Evolutionary conservation across 1,140 invertebrate genomes (phyloP), one percentile per base, ranked within the genome.

Genomic region (Drosophila tani): DNA sequence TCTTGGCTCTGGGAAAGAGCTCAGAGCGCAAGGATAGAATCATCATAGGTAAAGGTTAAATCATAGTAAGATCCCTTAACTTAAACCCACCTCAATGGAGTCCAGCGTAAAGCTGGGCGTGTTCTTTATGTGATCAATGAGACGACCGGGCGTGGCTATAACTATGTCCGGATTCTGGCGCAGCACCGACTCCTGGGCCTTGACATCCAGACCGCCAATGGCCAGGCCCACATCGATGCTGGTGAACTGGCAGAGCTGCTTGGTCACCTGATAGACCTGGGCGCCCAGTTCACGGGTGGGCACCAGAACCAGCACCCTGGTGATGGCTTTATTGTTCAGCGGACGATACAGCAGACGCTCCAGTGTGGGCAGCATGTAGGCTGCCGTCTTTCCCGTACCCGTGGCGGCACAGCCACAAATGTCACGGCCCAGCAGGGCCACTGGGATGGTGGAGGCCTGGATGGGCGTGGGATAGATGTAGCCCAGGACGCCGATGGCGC

Each of bases 321-420:
- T 98, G 9, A 96, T 93, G 12, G 95, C 94, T 43, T 94, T 93
- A 60, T 95, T 94, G 45, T 94, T 93, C 64, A 92, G 92, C 58
- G 94, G 95, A 62, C 95, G 96, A 91, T 97, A 99, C 4, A 99
- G 92, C 57, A 99, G 94, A 78, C 99, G 94, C 93, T 99, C 99
- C 24, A 99, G 91, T 32, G 98, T 98, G 5, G 99, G 99, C 70
- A 99, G 93, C 97, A 99, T 99, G 92, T 99, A 99, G 0, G 99
- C 99, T 0, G 98, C 98, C 3, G 99, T 99, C 95, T 99, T 99
- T 35, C 98, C 99, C 7, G 99, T 99, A 43, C 99, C 99, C 1
- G 99, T 99, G 3, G 98, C 98, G 24, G 87, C 91, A 74, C 91
- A 93, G 14, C 92, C 92, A 47, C 92, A 93, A 55, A 93, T 92